Evolutionary conservation across 2,113 vertebrate genomes (phyloP), one percentile per base, ranked within the genome.

Genomic region (Girardinichthys multiradiatus): DNA sequence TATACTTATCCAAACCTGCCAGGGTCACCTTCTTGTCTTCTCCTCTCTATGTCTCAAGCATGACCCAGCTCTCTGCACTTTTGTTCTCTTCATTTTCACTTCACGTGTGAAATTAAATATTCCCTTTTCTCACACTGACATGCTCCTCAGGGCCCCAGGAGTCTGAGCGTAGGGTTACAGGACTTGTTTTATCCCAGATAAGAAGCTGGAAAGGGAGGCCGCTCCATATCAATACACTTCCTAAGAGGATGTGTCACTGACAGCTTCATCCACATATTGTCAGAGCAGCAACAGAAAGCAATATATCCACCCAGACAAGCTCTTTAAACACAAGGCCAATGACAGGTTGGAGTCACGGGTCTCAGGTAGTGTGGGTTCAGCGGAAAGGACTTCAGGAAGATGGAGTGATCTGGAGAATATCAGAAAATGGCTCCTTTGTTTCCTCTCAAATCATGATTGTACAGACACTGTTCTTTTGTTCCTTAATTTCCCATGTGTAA

Each of bases 241-340:
- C 83, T 70, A 42, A 84, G 81, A 90, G 85, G 89, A 93, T 80
- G 89, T 87, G 87, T 90, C 82, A 58, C 57, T 86, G 81, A 90
- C 89, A 84, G 84, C 80, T 80, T 89, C 73, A 86, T 88, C 91
- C 82, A 85, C 62, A 66, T 68, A 80, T 66, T 82, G 87, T 78
- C 73, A 81, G 61, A 35, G 75, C 63, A 68, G 72, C 77, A 72
- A 64, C 12, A 54, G 5, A 61, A 26, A 65, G 60, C 57, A 81
- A 79, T 76, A 74, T 69, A 42, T 70, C 65, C 64, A 75, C 35
- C 73, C n/a, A 67, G 35, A 59, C 33, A 74, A n/a, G 57, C 60
- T 21, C 51, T 45, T 33, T 19, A 57, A 54, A 74, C 29, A 72
- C 63, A 45, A 13, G 60, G 80, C 77, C 79, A 89, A 85, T 83